Conservation (phyloP, 2,888 invertebrate species). For the Nomada fabriciana region DNA sequence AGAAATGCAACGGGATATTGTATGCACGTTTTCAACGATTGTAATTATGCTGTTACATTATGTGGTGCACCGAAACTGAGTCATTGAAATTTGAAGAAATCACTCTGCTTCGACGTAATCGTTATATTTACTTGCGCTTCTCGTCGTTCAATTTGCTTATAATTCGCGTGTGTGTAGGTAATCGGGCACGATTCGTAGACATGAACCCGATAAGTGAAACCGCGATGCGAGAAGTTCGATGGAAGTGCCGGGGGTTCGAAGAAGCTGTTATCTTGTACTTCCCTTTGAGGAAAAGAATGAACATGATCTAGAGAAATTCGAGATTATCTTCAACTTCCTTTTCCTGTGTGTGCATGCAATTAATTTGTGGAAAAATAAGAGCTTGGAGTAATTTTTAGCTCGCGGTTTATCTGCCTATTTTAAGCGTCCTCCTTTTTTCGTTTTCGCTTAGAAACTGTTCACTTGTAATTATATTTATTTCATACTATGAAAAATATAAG, state of each 20-base stretch:
- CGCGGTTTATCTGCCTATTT: too few relatives aligned
- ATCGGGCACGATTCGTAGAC: not conserved
- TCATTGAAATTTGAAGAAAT: slow-evolving; percentile 51
- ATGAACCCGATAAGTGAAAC: not conserved
- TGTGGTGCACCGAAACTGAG: slow-evolving; percentile 34
- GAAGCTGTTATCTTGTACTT: not conserved
- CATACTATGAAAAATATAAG: too few relatives aligned
- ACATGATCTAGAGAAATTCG: too few relatives aligned
- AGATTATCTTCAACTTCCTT: too few relatives aligned
- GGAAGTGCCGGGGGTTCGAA: not conserved
- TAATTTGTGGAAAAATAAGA: too few relatives aligned
- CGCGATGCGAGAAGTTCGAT: not conserved
- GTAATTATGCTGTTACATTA: slow-evolving; percentile 44
- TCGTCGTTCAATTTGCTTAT: not conserved
- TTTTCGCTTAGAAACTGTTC: too few relatives aligned
- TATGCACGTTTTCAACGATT: slow-evolving; percentile 31
- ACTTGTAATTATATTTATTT: too few relatives aligned
- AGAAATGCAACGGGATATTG: slow-evolving; percentile 36
- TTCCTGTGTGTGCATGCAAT: too few relatives aligned
- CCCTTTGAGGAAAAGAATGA: too few relatives aligned
- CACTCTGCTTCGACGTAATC: slow-evolving; percentile 18
- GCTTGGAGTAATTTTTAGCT: too few relatives aligned
- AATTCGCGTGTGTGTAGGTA: not conserved
- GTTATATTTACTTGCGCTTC: not conserved
- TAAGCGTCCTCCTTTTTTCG: too few relatives aligned